phyloP scores from a whole-genome alignment of 1,140 invertebrate species.

The Stenopsyche tienmushanensis region DNA sequence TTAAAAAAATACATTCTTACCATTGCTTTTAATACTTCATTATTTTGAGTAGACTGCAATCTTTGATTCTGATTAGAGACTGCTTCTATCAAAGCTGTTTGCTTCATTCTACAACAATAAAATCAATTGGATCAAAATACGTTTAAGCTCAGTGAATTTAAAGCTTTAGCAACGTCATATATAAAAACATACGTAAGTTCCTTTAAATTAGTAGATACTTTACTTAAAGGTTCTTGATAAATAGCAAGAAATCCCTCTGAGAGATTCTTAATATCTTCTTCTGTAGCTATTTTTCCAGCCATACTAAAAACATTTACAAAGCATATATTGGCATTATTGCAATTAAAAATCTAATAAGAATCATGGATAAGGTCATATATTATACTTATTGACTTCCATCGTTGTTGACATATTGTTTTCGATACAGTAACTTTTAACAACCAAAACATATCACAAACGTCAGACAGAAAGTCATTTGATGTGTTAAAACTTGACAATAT shows the following conservation, averaged over 20 bases:
- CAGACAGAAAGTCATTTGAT: too few relatives aligned
- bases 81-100: constrained; percentile 25
- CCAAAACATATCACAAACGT: too few relatives aligned
- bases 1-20: constrained; percentile 13
- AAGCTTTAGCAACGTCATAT: too few relatives aligned
- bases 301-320: constrained; percentile 18
- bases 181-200: constrained; percentile 37
- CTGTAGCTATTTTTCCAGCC: not conserved
- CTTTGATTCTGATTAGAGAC: constrained; percentile 31
- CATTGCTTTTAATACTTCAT: constrained; percentile 33
- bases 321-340: too few relatives aligned
- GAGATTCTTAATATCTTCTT: constrained; percentile 25
- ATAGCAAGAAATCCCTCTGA: constrained; percentile 24
- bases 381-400: too few relatives aligned
- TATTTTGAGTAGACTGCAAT: constrained; percentile 30
- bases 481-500: too few relatives aligned
- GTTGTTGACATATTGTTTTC: too few relatives aligned
- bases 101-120: constrained; percentile 33
- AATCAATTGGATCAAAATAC: not conserved
- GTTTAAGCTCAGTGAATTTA: not conserved
- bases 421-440: too few relatives aligned
- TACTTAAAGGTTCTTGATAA: constrained; percentile 30
- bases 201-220: constrained; percentile 18
- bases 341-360: too few relatives aligned
- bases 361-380: too few relatives aligned